Evolutionary conservation across 23 tunicate species (phyloP).

Genomic region (Ciona savignyi): DNA sequence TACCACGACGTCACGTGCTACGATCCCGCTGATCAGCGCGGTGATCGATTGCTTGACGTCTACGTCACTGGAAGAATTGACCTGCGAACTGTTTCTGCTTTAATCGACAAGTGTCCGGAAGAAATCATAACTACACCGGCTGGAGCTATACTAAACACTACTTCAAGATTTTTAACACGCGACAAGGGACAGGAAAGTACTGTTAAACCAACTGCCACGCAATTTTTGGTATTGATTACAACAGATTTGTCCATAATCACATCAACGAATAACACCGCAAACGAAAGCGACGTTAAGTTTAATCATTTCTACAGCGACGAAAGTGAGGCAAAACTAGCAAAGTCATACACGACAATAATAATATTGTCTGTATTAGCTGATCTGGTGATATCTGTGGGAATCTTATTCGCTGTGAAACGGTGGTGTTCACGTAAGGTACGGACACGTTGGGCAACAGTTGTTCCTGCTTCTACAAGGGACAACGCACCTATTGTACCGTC

Average conservation of each 20-base stretch:
- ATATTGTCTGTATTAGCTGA: conserved; percentile 19
- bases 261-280: neutral
- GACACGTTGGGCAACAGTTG: conserved; percentile 16
- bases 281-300: neutral
- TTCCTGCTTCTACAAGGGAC: conserved; percentile 10
- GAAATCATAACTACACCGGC: neutral
- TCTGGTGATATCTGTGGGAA: conserved; percentile 11
- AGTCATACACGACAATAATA: conserved; percentile 13
- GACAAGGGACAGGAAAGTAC: neutral
- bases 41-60: conserved; percentile 7
- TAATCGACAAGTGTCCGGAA: conserved; percentile 8
- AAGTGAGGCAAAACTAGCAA: neutral
- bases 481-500: neutral
- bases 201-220: neutral
- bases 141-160: neutral
- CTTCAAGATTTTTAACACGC: neutral
- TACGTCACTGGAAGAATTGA: conserved; percentile 23
- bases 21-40: conserved; percentile 9
- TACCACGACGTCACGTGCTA: conserved; percentile 41
- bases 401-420: conserved; percentile 14
- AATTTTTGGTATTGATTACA: neutral
- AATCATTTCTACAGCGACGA: neutral
- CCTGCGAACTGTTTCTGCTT: neutral
- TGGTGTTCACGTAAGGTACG: neutral
- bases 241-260: neutral